These are phyloP conservation scores for Cygnus atratus DNA, from an alignment of 2,113 vertebrate species.

Conservation along the genomic window DNA sequence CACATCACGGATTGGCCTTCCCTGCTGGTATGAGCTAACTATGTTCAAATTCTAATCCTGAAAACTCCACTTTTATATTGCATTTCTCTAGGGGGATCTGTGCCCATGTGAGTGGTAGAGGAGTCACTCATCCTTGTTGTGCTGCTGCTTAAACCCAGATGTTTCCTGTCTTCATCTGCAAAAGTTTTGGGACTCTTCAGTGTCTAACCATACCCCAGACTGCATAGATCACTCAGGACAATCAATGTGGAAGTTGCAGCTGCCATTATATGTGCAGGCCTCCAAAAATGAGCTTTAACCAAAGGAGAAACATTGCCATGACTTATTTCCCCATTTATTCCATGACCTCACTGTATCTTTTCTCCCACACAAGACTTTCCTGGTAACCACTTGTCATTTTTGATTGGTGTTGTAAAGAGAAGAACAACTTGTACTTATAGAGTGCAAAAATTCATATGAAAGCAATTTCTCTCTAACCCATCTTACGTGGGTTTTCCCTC, in stretches of 20 bases:
- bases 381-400: neutral
- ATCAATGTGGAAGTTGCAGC: neutral
- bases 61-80: neutral
- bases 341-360: neutral
- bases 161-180: neutral
- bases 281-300: neutral
- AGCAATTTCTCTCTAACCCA: neutral
- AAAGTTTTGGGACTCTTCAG: neutral
- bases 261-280: neutral
- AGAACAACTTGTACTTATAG: neutral
- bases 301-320: neutral
- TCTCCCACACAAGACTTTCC: neutral
- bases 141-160: neutral
- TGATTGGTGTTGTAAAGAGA: neutral
- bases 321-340: neutral
- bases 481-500: neutral
- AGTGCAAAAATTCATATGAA: neutral
- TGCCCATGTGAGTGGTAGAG: neutral
- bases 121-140: neutral
- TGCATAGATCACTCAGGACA: neutral
- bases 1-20: neutral
- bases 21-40: neutral
- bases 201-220: neutral
- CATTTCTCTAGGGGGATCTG: accelerated
- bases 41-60: neutral